Percentiles rank a stretch among this genome's conserved stretches.
phyloP scores from a whole-genome alignment of 2,888 invertebrate genomes.

The Nomada fabriciana region DNA sequence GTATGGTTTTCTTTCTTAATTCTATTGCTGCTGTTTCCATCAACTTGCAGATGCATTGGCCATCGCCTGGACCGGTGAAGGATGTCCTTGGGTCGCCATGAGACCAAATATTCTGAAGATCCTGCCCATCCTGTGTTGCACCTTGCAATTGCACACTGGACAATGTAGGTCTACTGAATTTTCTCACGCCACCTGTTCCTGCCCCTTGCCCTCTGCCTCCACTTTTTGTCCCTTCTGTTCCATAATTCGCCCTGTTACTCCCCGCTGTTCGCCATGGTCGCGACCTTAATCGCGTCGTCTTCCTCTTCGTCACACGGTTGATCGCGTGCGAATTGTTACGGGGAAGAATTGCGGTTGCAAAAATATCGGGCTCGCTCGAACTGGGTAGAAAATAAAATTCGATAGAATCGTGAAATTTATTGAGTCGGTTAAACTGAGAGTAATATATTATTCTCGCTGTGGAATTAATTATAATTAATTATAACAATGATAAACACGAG shows the following conservation, averaged over 20 bases:
- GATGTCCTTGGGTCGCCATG: constrained; percentile 81
- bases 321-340: constrained; percentile 53
- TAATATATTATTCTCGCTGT: too few relatives aligned
- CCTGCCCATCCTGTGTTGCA: constrained; percentile 74
- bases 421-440: background rate
- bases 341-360: constrained; percentile 13
- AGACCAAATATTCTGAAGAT: constrained; percentile 76
- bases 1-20: too few relatives aligned
- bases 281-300: constrained; percentile 53
- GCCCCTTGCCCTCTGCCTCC: constrained; percentile 7
- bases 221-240: constrained; percentile 19
- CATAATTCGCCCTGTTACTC: background rate
- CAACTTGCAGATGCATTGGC: constrained; percentile 76
- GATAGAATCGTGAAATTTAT: background rate
- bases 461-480: too few relatives aligned
- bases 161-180: constrained; percentile 73
- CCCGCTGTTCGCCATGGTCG: constrained; percentile 8
- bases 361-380: background rate
- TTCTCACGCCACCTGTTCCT: constrained; percentile 46
- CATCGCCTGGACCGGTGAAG: constrained; percentile 74
- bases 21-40: background rate
- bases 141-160: constrained; percentile 71
- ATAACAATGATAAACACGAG: too few relatives aligned
- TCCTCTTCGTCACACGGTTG: constrained; percentile 55
- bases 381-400: background rate